phyloP scores from a whole-genome alignment of 2,797 vertebrate genomes.

The Acipenser ruthenus region DNA sequence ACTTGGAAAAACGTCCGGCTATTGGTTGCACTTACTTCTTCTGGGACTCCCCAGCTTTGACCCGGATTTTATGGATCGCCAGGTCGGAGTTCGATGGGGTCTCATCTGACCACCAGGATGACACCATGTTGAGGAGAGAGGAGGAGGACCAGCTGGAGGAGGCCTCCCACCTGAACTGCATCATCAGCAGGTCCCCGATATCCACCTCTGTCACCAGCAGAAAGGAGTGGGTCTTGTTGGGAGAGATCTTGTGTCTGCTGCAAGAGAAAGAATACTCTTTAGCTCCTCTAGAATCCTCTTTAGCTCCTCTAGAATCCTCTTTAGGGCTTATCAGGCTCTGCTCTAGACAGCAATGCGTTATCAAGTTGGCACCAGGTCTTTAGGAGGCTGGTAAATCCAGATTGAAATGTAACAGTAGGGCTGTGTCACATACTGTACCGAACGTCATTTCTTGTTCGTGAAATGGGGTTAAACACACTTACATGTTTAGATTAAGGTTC shows the following conservation, averaged over 20 bases:
- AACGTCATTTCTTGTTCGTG: neutral
- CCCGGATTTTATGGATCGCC: slow-evolving; percentile 55
- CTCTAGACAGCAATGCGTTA: too few relatives aligned
- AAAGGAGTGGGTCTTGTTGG: slow-evolving; percentile 60
- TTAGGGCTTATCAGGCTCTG: too few relatives aligned
- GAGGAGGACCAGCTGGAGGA: slow-evolving; percentile 47
- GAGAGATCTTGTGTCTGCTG: slow-evolving; percentile 53
- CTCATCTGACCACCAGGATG: slow-evolving; percentile 57
- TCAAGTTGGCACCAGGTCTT: neutral
- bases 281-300: neutral
- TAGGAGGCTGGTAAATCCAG: neutral
- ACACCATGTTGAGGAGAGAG: slow-evolving; percentile 48
- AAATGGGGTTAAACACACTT: slow-evolving; percentile 34
- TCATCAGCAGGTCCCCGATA: slow-evolving; percentile 59
- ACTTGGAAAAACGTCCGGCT: too few relatives aligned
- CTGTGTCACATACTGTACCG: neutral
- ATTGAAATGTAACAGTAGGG: neutral
- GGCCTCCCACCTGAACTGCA: slow-evolving; percentile 59
- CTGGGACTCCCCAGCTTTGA: slow-evolving; percentile 62
- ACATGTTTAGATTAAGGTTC: slow-evolving; percentile 57
- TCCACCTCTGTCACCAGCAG: slow-evolving; percentile 61
- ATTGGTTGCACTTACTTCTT: slow-evolving; percentile 42
- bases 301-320: neutral
- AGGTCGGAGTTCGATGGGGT: slow-evolving; percentile 25
- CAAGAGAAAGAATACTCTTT: neutral